Percentiles rank a stretch among this genome's conserved stretches.
These are phyloP conservation scores for Ornithorhynchus anatinus DNA, from an alignment of 2,113 vertebrate species.

Conservation along the genomic window DNA sequence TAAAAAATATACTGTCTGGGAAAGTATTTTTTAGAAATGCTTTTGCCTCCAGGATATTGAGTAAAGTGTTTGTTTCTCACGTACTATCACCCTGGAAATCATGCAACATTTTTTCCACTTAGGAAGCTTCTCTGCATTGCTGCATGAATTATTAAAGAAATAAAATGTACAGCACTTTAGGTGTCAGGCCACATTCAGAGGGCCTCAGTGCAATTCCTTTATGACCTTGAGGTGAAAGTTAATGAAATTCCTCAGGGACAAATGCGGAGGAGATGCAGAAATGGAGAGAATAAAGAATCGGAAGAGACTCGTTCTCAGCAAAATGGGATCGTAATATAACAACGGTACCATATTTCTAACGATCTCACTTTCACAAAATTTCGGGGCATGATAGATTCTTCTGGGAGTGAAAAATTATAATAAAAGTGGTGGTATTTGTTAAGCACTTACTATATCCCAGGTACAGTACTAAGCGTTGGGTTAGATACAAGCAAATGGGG, in stretches of 20 bases:
- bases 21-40: not conserved
- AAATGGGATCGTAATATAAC: too few relatives aligned
- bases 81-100: not conserved
- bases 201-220: not conserved
- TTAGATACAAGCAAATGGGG: too few relatives aligned
- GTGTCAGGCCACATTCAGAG: not conserved
- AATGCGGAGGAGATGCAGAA: not conserved
- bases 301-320: not conserved
- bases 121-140: not conserved
- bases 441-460: too few relatives aligned
- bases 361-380: too few relatives aligned
- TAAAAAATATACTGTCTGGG: not conserved
- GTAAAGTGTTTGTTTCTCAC: not conserved
- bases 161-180: not conserved
- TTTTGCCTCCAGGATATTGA: slow-evolving; percentile 29
- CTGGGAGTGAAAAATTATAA: too few relatives aligned
- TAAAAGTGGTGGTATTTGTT: too few relatives aligned
- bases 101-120: slow-evolving; percentile 9
- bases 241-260: slow-evolving; percentile 3
- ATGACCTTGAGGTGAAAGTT: slow-evolving; percentile 16
- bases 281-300: not conserved
- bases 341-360: too few relatives aligned
- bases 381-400: too few relatives aligned
- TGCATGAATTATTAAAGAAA: slow-evolving; percentile 38
- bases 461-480: too few relatives aligned